Evolutionary conservation across 2,113 vertebrate species (phyloP), one percentile per base, ranked within the genome.

Genomic region (Petroica traversi): DNA sequence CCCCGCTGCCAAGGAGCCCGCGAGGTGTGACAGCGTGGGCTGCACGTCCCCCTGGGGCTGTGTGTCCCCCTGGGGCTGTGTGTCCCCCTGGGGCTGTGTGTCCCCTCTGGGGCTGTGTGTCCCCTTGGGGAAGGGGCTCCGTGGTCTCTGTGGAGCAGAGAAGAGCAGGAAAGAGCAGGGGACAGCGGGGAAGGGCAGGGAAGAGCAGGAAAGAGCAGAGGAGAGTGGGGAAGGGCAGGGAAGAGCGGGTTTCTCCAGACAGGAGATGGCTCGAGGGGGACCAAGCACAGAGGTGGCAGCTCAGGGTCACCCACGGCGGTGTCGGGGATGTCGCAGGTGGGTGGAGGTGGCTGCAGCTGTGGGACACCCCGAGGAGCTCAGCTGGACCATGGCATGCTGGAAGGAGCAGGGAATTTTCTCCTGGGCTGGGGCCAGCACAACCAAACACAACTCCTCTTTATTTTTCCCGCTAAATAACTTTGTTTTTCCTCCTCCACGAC

Each of bases 21-120:
- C 41, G 89, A 97, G 82, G 95, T 97, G 94, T 87, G 92, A 95
- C 94, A 64, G 79, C 34, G 49, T 46, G 57, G 79, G 88, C 75
- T 57, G 78, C 84, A 51, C 22, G 18, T 76, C 40, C 36, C 18
- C 8, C 3, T 6, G 5, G 49, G 68, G 48, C 48, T 23, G 20
- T 7, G 5, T 2, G 7, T 62, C 14, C 58, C 34, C 24, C 7
- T 17, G 12, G 73, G 43, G n/a, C 43, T 76, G 43, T 26, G 6
- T 3, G 5, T 22, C 26, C 19, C 28, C 8, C 33, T 5, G 0
- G 68, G 72, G 29, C 2, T 48, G 54, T 6, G 3, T 1, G 4
- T 45, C 11, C 36, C 4, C 3, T 31, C 38, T 14, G 15, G 40
- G 59, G 18, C 36, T 61, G 68, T 9, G 5, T 6, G 4, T 29